Evolutionary conservation across 2,888 invertebrate genomes (phyloP).

Genomic region (Leptopilina myrica): DNA sequence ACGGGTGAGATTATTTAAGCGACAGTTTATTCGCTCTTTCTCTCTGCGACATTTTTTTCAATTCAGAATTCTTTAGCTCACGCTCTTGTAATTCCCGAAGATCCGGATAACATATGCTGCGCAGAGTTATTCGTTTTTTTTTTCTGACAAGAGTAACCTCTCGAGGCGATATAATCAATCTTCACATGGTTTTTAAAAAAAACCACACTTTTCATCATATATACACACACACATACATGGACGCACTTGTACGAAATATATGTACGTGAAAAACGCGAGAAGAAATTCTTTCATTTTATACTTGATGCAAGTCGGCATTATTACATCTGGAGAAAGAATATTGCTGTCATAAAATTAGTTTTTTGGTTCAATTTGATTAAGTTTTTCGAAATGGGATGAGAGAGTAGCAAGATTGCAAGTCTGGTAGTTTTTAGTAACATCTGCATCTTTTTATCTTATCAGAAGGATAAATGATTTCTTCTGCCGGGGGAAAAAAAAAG

Average conservation of each 20-base stretch:
- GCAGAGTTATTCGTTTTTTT: slow-evolving; percentile 13
- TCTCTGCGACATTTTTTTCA: background rate
- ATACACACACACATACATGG: too few species aligned
- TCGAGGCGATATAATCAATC: slow-evolving; percentile 33
- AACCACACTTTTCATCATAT: slow-evolving; percentile 21
- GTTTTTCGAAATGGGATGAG: background rate
- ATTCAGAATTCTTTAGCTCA: slow-evolving; percentile 22
- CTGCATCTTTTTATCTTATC: too few species aligned
- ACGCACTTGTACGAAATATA: too few species aligned
- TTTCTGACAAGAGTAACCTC: slow-evolving; percentile 32
- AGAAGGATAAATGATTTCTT: too few species aligned
- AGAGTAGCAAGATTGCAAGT: background rate
- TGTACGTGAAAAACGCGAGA: background rate
- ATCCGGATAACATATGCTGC: slow-evolving; percentile 30
- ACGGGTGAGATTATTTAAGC: slow-evolving; percentile 37
- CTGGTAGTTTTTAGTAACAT: too few species aligned
- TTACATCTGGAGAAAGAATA: slow-evolving; percentile 2
- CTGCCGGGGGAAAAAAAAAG: too few species aligned
- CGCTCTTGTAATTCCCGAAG: slow-evolving; percentile 21
- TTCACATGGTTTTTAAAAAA: slow-evolving; percentile 26
- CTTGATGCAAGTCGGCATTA: slow-evolving; percentile 5
- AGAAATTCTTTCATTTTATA: slow-evolving; percentile 23
- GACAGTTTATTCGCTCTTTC: slow-evolving; percentile 13
- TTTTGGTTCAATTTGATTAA: background rate
- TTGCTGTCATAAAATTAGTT: background rate